Evolutionary conservation across 2,888 invertebrate species (phyloP).

Genomic region (Dendrolimus houi): DNA sequence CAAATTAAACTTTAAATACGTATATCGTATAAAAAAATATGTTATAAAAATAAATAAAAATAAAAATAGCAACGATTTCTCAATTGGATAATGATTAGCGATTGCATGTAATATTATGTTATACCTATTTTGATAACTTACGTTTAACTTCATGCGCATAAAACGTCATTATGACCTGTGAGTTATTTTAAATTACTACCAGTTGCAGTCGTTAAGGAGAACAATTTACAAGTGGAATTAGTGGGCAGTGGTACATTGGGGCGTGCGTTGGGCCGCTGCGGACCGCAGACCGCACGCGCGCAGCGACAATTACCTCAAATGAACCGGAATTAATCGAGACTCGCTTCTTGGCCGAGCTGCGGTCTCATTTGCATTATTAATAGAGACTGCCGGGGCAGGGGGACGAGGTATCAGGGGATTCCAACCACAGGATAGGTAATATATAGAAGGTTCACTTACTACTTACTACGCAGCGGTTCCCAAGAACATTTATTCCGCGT

Average conservation of each 20-base stretch:
- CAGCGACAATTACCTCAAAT: slow-evolving; percentile 76
- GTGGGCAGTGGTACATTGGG: not conserved
- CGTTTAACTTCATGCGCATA: too few relatives aligned
- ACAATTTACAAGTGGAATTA: not conserved
- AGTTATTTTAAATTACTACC: too few relatives aligned
- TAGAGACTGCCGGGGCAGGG: slow-evolving; percentile 55
- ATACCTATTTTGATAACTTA: too few relatives aligned
- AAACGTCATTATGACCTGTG: too few relatives aligned
- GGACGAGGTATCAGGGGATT: slow-evolving; percentile 19
- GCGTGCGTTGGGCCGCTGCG: slow-evolving; percentile 21
- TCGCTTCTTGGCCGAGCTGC: slow-evolving; percentile 73
- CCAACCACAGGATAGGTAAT: not conserved
- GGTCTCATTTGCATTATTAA: slow-evolving; percentile 77
- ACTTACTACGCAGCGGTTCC: too few relatives aligned
- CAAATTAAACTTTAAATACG: too few relatives aligned
- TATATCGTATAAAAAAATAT: too few relatives aligned
- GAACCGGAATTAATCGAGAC: slow-evolving; percentile 75
- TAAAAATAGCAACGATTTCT: too few relatives aligned
- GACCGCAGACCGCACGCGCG: slow-evolving; percentile 58
- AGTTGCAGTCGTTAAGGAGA: slow-evolving; percentile 4
- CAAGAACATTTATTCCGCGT: too few relatives aligned
- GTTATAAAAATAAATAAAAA: too few relatives aligned
- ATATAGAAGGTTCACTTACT: not conserved
- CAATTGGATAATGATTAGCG: too few relatives aligned
- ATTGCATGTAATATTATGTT: too few relatives aligned